phyloP scores from a whole-genome alignment of 2,113 vertebrate species.

The Otocyon megalotis region DNA sequence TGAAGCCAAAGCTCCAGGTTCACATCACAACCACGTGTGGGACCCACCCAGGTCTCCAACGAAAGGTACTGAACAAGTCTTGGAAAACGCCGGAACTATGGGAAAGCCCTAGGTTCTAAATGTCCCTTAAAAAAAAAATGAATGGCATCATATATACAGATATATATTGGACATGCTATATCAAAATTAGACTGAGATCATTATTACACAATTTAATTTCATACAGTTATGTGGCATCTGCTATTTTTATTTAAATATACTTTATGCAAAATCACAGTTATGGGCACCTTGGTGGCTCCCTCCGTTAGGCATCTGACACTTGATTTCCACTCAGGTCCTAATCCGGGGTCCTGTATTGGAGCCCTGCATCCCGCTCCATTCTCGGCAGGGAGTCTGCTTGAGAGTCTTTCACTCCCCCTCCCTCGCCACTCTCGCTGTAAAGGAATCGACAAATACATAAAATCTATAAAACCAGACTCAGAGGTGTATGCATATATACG shows the following conservation, averaged over 20 bases:
- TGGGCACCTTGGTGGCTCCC: too few relatives aligned
- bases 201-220: background rate
- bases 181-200: background rate
- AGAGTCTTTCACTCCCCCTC: too few relatives aligned
- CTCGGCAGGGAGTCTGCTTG: too few relatives aligned
- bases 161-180: background rate
- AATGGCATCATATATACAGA: background rate
- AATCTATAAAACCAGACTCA: too few relatives aligned
- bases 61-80: background rate
- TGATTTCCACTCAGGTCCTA: too few relatives aligned
- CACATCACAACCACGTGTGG: background rate
- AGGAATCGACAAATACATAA: too few relatives aligned
- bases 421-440: too few relatives aligned
- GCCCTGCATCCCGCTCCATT: too few relatives aligned
- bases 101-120: background rate
- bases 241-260: background rate
- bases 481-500: background rate
- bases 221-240: background rate
- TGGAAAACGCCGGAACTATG: background rate
- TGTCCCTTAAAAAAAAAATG: background rate
- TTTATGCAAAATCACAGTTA: background rate
- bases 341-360: too few relatives aligned
- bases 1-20: background rate
- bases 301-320: too few relatives aligned
- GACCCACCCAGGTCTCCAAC: background rate